Evolutionary conservation across 2,113 vertebrate species (phyloP).

Genomic region (Orthonyx spaldingii): DNA sequence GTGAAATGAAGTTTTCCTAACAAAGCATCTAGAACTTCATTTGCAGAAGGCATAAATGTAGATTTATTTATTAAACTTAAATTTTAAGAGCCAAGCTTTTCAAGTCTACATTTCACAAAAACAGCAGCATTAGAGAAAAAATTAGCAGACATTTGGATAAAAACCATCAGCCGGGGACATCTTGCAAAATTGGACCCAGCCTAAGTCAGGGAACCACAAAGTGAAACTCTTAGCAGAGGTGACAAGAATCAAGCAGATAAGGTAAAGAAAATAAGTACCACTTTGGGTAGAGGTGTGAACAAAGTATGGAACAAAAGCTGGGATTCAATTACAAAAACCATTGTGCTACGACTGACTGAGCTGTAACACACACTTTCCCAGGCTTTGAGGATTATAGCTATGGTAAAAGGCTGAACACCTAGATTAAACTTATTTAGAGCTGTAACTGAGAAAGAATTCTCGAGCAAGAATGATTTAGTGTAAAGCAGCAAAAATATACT

Average conservation of each 20-base stretch:
- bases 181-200: background rate
- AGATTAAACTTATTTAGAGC: background rate
- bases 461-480: background rate
- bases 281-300: background rate
- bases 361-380: constrained; percentile 19
- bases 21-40: background rate
- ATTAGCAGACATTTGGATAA: background rate
- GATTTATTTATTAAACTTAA: background rate
- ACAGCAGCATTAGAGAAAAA: background rate
- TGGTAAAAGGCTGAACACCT: background rate
- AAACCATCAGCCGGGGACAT: background rate
- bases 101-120: background rate
- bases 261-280: background rate
- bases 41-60: background rate
- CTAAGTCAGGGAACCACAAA: background rate
- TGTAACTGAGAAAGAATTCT: background rate
- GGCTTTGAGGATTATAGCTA: background rate
- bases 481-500: background rate
- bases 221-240: background rate
- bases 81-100: background rate
- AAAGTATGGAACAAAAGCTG: background rate
- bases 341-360: background rate
- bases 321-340: background rate
- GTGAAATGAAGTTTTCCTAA: background rate
- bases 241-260: constrained; percentile 13